Evolutionary conservation across 2,797 vertebrate genomes (phyloP).

Genomic region (Graptemys geographica): DNA sequence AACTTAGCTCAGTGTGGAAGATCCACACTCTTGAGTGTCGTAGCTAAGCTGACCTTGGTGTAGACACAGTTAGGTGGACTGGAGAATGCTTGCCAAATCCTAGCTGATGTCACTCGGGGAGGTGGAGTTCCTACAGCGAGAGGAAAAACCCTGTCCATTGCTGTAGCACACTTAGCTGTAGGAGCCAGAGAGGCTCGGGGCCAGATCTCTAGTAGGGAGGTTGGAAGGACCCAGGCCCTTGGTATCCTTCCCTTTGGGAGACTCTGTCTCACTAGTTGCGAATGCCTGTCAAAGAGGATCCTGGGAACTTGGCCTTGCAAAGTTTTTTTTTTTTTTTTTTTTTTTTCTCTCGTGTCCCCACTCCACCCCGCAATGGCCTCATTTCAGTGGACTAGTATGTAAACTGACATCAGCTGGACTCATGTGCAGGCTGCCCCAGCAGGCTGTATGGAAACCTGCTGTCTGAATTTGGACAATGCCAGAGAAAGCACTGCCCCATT

Average conservation of each 20-base stretch:
- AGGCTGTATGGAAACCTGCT: neutral
- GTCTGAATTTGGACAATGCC: neutral
- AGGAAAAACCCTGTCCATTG: neutral
- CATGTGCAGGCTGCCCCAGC: neutral
- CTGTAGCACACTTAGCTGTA: neutral
- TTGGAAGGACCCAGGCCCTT: neutral
- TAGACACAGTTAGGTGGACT: neutral
- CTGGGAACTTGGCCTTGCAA: neutral
- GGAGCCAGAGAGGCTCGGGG: accelerated
- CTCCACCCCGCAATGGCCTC: neutral
- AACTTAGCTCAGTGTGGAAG: neutral
- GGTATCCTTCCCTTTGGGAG: accelerated
- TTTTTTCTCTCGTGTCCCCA: neutral
- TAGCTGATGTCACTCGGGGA: neutral
- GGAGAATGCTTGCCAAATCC: neutral
- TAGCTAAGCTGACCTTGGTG: neutral
- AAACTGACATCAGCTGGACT: neutral
- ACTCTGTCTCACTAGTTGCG: neutral
- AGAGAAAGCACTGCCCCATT: neutral
- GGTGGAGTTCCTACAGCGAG: neutral
- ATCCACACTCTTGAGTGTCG: neutral
- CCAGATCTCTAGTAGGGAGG: neutral
- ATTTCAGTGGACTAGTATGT: neutral
- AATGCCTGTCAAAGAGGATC: neutral
- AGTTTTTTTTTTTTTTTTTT: neutral